Conservation (phyloP, 2,113 vertebrate genomes). For the Hemiscyllium ocellatum region DNA sequence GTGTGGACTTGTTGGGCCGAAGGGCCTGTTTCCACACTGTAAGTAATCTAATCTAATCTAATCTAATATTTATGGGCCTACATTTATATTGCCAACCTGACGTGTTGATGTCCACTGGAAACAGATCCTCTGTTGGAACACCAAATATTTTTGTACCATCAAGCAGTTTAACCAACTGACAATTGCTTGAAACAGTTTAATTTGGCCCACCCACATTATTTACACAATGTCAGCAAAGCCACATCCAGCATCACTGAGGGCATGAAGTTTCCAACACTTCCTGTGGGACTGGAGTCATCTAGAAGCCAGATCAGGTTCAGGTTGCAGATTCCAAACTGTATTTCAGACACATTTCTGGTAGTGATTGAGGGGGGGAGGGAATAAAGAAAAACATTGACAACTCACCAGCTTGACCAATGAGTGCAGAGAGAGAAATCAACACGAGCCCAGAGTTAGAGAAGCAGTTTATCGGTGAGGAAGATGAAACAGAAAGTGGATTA, state of each 20-base stretch:
- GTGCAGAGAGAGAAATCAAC: background rate
- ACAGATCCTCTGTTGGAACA: background rate
- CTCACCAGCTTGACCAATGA: too few relatives aligned
- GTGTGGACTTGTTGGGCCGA: too few relatives aligned
- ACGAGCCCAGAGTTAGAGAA: background rate
- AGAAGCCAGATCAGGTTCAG: background rate
- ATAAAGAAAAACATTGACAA: too few relatives aligned
- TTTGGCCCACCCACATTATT: background rate
- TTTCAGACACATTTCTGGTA: background rate
- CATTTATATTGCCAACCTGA: background rate
- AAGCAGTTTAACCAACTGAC: background rate
- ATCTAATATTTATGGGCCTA: background rate
- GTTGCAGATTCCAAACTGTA: background rate
- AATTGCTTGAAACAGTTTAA: background rate
- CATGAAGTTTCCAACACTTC: background rate
- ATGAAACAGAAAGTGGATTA: background rate
- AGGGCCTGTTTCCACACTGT: too few relatives aligned
- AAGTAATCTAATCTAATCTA: too few relatives aligned
- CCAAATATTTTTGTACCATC: background rate
- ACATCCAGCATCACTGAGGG: background rate
- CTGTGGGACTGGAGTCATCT: background rate
- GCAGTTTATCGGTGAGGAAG: background rate
- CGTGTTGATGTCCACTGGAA: too few relatives aligned
- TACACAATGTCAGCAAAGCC: background rate
- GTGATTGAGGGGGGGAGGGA: background rate